Conservation (phyloP, 2,888 invertebrate genomes). For the Lasioglossum villosulum region DNA sequence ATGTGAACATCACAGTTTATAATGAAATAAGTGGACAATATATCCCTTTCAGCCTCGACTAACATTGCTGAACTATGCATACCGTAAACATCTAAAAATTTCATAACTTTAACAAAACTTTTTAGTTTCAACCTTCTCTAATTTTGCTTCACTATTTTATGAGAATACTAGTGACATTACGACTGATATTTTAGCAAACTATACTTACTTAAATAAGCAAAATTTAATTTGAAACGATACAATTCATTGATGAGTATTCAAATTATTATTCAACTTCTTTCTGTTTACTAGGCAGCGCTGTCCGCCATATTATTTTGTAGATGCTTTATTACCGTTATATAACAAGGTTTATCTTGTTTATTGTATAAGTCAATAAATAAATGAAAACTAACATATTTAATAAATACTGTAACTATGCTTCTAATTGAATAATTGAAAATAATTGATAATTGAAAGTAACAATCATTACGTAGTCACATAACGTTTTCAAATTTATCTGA, state of each 20-base stretch:
- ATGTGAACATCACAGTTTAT: constrained; percentile 72
- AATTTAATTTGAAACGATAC: not conserved
- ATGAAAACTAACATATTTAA: not conserved
- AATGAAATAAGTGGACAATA: constrained; percentile 73
- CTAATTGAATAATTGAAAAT: no score
- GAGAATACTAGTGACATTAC: not conserved
- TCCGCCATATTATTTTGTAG: not conserved
- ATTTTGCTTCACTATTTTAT: not conserved
- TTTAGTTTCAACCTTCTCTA: not conserved
- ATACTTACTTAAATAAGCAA: not conserved
- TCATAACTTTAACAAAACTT: not conserved
- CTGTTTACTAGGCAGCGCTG: no score
- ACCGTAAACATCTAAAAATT: constrained; percentile 39
- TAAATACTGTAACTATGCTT: not conserved
- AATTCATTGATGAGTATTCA: not conserved
- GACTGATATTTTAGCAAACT: not conserved
- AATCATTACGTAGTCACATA: not conserved
- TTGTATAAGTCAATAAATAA: not conserved
- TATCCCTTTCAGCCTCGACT: constrained; percentile 58
- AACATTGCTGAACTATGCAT: constrained; percentile 37
- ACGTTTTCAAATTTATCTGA: not conserved
- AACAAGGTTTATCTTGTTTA: not conserved
- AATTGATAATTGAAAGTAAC: not conserved
- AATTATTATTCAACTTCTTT: not conserved
- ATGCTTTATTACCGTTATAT: not conserved